Conservation (phyloP, 2,888 invertebrate genomes). For the Siphlonurus alternatus region DNA sequence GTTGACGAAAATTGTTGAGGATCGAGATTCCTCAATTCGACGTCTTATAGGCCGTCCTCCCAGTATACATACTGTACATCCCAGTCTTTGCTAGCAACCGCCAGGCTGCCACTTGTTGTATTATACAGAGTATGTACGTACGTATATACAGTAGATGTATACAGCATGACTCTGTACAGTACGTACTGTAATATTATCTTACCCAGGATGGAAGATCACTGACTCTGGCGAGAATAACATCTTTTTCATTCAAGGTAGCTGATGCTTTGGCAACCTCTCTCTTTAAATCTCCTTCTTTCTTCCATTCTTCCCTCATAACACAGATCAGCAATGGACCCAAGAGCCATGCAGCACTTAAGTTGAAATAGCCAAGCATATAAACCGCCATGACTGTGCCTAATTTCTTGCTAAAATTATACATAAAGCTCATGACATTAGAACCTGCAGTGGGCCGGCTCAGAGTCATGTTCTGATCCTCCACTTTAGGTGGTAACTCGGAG, state of each 20-base stretch:
- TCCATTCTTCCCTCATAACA: constrained; percentile 63
- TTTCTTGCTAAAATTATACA: not conserved
- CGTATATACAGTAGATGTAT: too few species aligned
- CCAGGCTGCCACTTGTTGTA: too few species aligned
- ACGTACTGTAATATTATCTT: too few species aligned
- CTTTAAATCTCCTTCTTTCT: constrained; percentile 52
- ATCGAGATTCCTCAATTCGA: too few species aligned
- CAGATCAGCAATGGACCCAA: constrained; percentile 62
- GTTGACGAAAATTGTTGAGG: too few species aligned
- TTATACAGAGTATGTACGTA: too few species aligned
- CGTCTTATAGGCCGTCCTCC: too few species aligned
- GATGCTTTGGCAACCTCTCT: constrained; percentile 60
- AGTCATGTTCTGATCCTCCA: not conserved
- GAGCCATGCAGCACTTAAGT: constrained; percentile 81
- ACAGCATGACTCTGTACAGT: too few species aligned
- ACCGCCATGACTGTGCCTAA: not conserved
- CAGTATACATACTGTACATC: too few species aligned
- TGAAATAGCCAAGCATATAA: constrained; percentile 68
- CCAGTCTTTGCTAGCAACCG: too few species aligned
- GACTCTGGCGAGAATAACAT: constrained; percentile 67
- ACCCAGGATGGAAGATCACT: constrained; percentile 93
- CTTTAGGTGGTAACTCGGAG: not conserved
- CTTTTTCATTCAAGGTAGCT: constrained; percentile 65
- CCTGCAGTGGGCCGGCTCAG: not conserved
- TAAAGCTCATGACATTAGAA: not conserved